phyloP scores from a whole-genome alignment of 2,113 vertebrate genomes.

The Melanerpes aurifrons region DNA sequence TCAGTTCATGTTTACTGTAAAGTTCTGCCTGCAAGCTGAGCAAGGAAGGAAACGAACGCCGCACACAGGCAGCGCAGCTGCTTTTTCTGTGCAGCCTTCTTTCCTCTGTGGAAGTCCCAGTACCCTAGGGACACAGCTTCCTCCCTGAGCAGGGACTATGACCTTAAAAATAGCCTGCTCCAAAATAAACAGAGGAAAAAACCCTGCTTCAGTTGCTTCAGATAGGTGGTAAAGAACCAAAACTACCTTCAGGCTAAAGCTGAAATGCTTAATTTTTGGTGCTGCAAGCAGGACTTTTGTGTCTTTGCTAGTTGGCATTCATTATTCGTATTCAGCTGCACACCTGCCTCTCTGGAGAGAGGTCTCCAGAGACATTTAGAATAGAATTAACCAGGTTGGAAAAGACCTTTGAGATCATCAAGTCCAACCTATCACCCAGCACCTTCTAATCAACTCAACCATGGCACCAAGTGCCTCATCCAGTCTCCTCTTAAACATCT shows the following conservation, averaged over 20 bases:
- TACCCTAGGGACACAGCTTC: slow-evolving; percentile 55
- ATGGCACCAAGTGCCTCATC: no score
- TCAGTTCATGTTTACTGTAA: not conserved
- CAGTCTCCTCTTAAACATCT: no score
- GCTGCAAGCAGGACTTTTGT: not conserved
- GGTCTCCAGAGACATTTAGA: not conserved
- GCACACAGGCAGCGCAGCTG: slow-evolving; percentile 5
- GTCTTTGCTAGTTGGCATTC: not conserved
- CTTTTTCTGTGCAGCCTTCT: slow-evolving; percentile 53
- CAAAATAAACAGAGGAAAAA: slow-evolving; percentile 51
- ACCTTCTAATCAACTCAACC: no score
- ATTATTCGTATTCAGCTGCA: not conserved
- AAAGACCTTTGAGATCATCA: no score
- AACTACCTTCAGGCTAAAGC: not conserved
- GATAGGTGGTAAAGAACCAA: slow-evolving; percentile 12
- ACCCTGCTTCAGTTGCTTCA: slow-evolving; percentile 21
- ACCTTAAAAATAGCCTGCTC: slow-evolving; percentile 64
- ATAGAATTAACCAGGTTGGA: no score
- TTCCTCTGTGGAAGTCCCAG: slow-evolving; percentile 45
- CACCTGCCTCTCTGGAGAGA: not conserved
- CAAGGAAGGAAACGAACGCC: slow-evolving; percentile 31
- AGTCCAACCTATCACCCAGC: no score
- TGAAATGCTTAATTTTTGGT: slow-evolving; percentile 2
- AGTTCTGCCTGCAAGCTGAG: not conserved
- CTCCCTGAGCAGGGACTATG: slow-evolving; percentile 34